Evolutionary conservation across 2,888 invertebrate genomes (phyloP).

Genomic region (Orthonychiurus folsomi): DNA sequence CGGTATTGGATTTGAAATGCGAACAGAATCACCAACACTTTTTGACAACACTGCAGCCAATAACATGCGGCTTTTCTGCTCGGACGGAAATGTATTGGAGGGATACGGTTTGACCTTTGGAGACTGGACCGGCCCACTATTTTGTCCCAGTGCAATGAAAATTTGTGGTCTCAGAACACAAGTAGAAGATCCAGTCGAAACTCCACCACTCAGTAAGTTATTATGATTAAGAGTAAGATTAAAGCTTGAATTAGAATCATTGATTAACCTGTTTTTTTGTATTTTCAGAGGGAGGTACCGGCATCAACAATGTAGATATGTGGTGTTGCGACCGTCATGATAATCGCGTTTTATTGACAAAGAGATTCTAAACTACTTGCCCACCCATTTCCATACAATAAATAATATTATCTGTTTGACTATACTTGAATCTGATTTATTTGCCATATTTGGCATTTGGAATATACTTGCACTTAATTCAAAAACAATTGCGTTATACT

Average conservation of each 20-base stretch:
- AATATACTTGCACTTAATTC: too few relatives aligned
- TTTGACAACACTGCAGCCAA: constrained; percentile 11
- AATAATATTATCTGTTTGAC: neutral
- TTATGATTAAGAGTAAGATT: neutral
- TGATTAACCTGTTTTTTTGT: neutral
- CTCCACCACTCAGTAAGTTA: neutral
- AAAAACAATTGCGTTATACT: neutral
- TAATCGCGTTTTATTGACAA: neutral
- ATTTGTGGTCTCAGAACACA: constrained; percentile 3
- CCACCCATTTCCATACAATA: neutral
- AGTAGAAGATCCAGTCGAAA: neutral
- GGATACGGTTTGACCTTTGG: constrained; percentile 2
- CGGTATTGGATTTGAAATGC: constrained; percentile 8
- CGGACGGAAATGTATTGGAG: neutral
- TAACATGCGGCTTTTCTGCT: constrained; percentile 8
- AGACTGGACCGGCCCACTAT: constrained; percentile 8
- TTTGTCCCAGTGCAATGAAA: neutral
- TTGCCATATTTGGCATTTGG: neutral
- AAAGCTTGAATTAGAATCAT: neutral
- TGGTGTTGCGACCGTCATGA: neutral
- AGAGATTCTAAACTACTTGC: neutral
- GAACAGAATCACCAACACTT: neutral
- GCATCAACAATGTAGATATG: constrained; percentile 2
- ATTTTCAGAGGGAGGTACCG: neutral
- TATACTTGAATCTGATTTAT: neutral